Percentiles rank a stretch among this genome's conserved stretches.
phyloP scores from a whole-genome alignment of 2,113 vertebrate species.

The Ranitomeya imitator region DNA sequence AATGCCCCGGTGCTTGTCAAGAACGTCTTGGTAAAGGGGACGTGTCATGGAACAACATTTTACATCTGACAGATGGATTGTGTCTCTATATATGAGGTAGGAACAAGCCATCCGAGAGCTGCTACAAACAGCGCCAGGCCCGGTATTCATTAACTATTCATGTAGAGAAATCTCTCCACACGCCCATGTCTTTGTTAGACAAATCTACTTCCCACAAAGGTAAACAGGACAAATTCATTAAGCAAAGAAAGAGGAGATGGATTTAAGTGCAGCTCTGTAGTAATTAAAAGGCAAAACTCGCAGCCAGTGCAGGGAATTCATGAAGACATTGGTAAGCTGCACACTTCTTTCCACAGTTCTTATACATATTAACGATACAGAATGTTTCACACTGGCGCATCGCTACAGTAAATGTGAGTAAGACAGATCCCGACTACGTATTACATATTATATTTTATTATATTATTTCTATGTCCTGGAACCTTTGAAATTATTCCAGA shows the following conservation, averaged over 20 bases:
- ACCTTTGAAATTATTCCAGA: no score
- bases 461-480: no score
- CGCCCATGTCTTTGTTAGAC: constrained; percentile 52
- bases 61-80: constrained; percentile 56
- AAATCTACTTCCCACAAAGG: constrained; percentile 54
- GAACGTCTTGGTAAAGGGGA: background rate
- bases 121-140: constrained; percentile 38
- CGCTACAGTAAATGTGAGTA: no score
- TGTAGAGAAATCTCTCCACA: constrained; percentile 43
- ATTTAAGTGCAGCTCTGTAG: constrained; percentile 12
- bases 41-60: constrained; percentile 43
- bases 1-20: constrained; percentile 23
- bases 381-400: no score
- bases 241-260: constrained; percentile 22
- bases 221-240: constrained; percentile 54
- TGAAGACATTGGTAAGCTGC: background rate
- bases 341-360: background rate
- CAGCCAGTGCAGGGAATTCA: constrained; percentile 31
- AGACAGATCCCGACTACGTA: no score
- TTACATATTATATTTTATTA: no score
- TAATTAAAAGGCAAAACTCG: constrained; percentile 36
- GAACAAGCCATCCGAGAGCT: constrained; percentile 50
- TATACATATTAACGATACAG: no score
- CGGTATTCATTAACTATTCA: constrained; percentile 55
- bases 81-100: constrained; percentile 20